Conservation (phyloP, 2,888 invertebrate species). For the Limnephilus auricula region DNA sequence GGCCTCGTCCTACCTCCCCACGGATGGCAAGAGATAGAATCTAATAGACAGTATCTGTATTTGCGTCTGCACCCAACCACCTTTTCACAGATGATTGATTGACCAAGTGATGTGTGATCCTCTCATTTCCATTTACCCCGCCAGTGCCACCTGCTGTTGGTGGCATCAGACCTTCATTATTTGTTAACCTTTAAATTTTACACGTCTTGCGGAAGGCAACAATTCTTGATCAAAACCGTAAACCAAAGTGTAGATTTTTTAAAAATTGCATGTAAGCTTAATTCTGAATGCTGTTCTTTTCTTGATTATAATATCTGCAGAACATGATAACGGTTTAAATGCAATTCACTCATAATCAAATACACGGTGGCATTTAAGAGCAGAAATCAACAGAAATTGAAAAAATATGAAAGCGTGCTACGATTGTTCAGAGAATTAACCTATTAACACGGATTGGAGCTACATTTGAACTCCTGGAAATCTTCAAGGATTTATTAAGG, state of each 20-base stretch:
- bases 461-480: conserved; percentile 33
- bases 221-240: neutral
- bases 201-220: neutral
- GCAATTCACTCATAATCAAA: neutral
- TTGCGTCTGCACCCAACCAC: neutral
- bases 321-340: neutral
- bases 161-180: neutral
- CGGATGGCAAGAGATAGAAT: neutral
- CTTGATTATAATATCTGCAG: neutral
- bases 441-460: conserved; percentile 34
- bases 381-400: neutral
- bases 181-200: neutral
- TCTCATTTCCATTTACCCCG: neutral
- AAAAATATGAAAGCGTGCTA: neutral
- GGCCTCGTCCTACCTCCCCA: neutral
- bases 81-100: conserved; percentile 2
- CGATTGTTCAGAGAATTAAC: conserved; percentile 37
- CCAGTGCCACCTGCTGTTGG: neutral
- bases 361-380: neutral
- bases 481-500: conserved; percentile 17
- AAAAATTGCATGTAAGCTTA: neutral
- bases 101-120: neutral
- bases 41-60: too few species aligned
- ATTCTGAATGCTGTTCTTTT: neutral
- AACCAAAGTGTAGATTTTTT: neutral